Conservation (phyloP, 2,113 vertebrate species). For the Nycticebus coucang region DNA sequence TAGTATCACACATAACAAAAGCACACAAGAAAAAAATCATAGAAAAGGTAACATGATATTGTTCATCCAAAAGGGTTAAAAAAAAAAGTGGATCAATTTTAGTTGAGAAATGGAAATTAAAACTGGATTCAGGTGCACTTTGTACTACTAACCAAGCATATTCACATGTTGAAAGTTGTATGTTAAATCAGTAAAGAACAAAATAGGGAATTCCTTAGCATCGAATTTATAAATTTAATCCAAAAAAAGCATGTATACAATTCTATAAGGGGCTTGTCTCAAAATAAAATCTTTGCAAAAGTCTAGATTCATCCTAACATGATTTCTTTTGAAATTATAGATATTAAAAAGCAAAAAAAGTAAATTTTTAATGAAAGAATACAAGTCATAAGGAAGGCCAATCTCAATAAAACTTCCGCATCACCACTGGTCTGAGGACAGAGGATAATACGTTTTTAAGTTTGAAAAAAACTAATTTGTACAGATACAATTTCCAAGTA, state of each 20-base stretch:
- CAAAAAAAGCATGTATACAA: not conserved
- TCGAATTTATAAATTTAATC: not conserved
- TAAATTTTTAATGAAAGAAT: not conserved
- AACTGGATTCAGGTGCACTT: not conserved
- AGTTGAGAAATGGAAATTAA: not conserved
- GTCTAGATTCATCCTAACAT: not conserved
- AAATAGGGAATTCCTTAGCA: too few relatives aligned
- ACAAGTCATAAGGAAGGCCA: not conserved
- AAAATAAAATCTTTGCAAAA: not conserved
- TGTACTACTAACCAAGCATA: not conserved
- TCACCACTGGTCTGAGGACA: too few relatives aligned
- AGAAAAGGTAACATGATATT: not conserved
- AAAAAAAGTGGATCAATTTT: not conserved
- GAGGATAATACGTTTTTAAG: not conserved
- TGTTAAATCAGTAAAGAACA: not conserved
- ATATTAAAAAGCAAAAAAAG: not conserved
- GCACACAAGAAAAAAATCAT: not conserved
- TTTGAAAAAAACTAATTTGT: not conserved
- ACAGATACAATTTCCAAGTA: not conserved
- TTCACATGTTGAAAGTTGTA: not conserved
- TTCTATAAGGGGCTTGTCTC: not conserved
- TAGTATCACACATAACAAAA: not conserved
- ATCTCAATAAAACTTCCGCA: not conserved
- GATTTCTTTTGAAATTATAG: not conserved
- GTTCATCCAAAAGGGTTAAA: not conserved